These are phyloP conservation scores for Brachionus manjavacas DNA, from an alignment of 1,140 invertebrate species.

Conservation along the genomic window DNA sequence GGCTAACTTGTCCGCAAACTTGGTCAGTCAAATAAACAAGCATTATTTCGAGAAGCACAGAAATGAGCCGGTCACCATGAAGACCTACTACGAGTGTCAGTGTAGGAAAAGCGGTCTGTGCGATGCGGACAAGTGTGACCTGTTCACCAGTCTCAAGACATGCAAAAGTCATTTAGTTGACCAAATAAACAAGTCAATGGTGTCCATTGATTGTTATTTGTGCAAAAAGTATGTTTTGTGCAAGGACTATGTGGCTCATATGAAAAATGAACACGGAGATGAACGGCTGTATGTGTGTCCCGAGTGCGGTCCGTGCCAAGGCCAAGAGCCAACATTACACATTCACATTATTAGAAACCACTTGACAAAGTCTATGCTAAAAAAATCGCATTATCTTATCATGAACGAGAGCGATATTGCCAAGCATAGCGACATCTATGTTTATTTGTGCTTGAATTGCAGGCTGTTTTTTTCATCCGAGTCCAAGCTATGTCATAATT, in stretches of 20 bases:
- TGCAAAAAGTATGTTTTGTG: neutral
- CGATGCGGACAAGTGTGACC: neutral
- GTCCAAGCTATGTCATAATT: slow-evolving; percentile 9
- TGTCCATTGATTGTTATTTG: neutral
- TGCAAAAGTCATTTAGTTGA: neutral
- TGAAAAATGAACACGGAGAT: neutral
- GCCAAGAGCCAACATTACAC: neutral
- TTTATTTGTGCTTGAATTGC: slow-evolving; percentile 23
- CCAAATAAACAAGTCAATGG: neutral
- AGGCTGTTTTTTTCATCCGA: neutral
- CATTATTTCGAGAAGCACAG: slow-evolving; percentile 21
- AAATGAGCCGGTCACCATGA: neutral
- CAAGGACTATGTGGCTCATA: slow-evolving; percentile 4
- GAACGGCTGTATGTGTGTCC: neutral
- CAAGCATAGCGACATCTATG: neutral
- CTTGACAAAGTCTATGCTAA: neutral
- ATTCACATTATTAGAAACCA: neutral
- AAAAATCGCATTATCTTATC: neutral
- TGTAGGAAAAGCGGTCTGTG: neutral
- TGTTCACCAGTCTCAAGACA: neutral
- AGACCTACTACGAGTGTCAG: neutral
- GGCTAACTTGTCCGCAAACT: neutral
- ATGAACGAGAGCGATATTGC: neutral
- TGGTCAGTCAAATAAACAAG: slow-evolving; percentile 9
- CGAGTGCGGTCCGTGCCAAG: neutral